Evolutionary conservation across 2,888 invertebrate species (phyloP).

Genomic region (Drosophila recens): DNA sequence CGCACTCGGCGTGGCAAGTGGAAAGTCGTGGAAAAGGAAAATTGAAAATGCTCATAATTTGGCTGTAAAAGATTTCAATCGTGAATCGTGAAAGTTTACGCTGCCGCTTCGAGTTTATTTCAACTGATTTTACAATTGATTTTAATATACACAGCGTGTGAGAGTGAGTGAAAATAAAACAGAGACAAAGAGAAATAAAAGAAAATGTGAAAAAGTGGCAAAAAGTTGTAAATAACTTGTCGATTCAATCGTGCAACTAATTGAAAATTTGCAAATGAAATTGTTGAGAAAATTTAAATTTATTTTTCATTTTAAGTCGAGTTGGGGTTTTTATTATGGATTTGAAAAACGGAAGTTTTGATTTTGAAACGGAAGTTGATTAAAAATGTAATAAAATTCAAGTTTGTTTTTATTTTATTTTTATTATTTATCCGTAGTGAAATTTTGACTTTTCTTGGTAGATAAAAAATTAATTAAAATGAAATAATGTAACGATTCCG

Average conservation of each 20-base stretch:
- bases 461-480: too few relatives aligned
- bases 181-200: neutral
- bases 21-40: constrained; percentile 47
- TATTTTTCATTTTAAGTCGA: constrained; percentile 16
- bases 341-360: neutral
- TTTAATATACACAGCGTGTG: constrained; percentile 56
- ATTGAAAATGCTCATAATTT: constrained; percentile 83
- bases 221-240: constrained; percentile 76
- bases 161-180: neutral
- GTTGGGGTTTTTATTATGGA: neutral
- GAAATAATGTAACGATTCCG: too few relatives aligned
- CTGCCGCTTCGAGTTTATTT: constrained; percentile 68
- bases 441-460: too few relatives aligned
- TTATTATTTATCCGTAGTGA: too few relatives aligned
- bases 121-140: constrained; percentile 79
- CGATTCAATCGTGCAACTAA: constrained; percentile 78
- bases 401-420: too few relatives aligned
- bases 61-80: constrained; percentile 82
- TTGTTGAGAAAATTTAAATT: constrained; percentile 63
- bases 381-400: too few relatives aligned
- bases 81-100: constrained; percentile 79
- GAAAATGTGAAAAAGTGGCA: constrained; percentile 25
- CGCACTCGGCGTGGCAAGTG: neutral
- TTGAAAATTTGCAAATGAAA: constrained; percentile 78
- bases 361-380: neutral